Evolutionary conservation across 2,888 invertebrate genomes (phyloP).

Genomic region (Lasioglossum villosulum): DNA sequence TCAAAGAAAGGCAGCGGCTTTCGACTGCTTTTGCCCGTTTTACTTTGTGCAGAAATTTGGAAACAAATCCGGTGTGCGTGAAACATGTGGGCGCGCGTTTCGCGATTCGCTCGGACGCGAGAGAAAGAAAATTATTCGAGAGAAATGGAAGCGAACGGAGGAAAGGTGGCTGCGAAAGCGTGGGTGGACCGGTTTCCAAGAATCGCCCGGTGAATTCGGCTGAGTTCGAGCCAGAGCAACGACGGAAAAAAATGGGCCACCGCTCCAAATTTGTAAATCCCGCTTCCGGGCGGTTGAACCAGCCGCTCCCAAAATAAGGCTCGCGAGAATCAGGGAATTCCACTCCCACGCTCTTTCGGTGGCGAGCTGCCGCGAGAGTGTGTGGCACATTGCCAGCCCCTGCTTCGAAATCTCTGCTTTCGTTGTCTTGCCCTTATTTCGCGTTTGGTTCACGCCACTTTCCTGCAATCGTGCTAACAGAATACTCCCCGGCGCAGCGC

Average conservation of each 20-base stretch:
- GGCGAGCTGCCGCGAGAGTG: constrained; percentile 34
- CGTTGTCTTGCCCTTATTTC: constrained; percentile 58
- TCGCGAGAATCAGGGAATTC: constrained; percentile 77
- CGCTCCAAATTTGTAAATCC: constrained; percentile 70
- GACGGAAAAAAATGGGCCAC: constrained; percentile 61
- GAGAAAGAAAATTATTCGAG: not conserved
- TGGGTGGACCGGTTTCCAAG: constrained; percentile 46
- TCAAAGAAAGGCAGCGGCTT: not conserved
- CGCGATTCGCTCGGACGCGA: not conserved
- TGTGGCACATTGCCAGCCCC: constrained; percentile 65
- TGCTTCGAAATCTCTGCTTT: constrained; percentile 65
- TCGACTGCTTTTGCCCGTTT: not conserved
- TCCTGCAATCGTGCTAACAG: not conserved
- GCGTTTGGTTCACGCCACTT: constrained; percentile 4
- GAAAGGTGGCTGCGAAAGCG: constrained; percentile 16
- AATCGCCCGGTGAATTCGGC: constrained; percentile 51
- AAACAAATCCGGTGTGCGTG: not conserved
- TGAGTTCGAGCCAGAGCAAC: constrained; percentile 30
- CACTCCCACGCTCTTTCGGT: constrained; percentile 72
- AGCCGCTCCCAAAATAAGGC: constrained; percentile 71
- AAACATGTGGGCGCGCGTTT: not conserved
- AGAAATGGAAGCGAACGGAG: constrained; percentile 42
- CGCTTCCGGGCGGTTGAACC: constrained; percentile 62
- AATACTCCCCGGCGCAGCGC: not conserved
- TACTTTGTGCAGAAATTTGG: not conserved